phyloP scores from a whole-genome alignment of 92 coral and sea anemone species.

The Umimayanthus chanpuru region DNA sequence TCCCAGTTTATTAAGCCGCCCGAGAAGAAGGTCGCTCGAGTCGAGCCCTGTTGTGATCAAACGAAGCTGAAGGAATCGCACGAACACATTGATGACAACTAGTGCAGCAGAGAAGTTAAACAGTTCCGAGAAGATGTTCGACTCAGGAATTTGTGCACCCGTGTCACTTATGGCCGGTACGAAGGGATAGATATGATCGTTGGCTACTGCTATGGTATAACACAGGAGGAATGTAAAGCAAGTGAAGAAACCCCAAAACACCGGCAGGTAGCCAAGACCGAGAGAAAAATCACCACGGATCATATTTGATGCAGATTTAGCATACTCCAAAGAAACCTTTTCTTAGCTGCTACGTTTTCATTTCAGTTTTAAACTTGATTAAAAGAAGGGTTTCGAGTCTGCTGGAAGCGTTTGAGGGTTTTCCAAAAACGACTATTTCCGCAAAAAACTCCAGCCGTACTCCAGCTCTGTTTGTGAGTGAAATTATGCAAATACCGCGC shows the following conservation, averaged over 20 bases:
- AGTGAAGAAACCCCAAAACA: conserved; percentile 89
- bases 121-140: conserved; percentile 89
- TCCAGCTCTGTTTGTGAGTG: conserved; percentile 10
- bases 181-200: conserved; percentile 88
- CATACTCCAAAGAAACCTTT: neutral
- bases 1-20: conserved; percentile 79
- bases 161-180: conserved; percentile 99
- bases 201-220: conserved; percentile 86
- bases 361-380: neutral
- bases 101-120: conserved; percentile 86
- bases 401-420: neutral
- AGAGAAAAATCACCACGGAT: conserved; percentile 72
- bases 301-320: conserved; percentile 31
- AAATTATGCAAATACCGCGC: conserved; percentile 37
- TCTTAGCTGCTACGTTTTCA: neutral
- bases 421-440: neutral
- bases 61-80: conserved; percentile 89
- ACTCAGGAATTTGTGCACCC: conserved; percentile 93
- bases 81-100: conserved; percentile 73
- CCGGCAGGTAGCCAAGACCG: conserved; percentile 93
- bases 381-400: neutral
- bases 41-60: conserved; percentile 68
- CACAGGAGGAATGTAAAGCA: conserved; percentile 84
- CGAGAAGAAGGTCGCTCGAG: conserved; percentile 69
- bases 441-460: conserved; percentile 18